phyloP scores from a whole-genome alignment of 2,797 vertebrate species.

The Scolopax rusticola region DNA sequence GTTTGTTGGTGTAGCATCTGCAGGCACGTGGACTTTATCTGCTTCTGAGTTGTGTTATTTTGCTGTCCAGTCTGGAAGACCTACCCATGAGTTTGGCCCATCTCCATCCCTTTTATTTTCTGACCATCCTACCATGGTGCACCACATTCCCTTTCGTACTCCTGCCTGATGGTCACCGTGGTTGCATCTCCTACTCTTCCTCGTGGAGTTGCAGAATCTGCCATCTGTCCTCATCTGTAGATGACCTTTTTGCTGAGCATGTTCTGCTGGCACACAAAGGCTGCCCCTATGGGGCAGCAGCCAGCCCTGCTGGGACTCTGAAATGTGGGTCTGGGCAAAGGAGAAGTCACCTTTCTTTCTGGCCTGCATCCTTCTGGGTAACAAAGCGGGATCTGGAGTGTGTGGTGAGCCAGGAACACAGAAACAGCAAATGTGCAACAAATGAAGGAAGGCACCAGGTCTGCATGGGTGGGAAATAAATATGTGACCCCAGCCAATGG shows the following conservation, averaged over 20 bases:
- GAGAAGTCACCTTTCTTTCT: background rate
- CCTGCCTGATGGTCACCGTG: background rate
- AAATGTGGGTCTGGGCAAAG: background rate
- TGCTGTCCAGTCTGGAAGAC: background rate
- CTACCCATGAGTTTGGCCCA: rapidly evolving
- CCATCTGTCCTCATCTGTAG: background rate
- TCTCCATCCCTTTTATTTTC: background rate
- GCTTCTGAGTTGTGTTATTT: background rate
- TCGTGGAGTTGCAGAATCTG: rapidly evolving
- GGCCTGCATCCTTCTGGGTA: rapidly evolving
- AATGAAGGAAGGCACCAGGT: background rate
- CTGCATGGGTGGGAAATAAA: background rate
- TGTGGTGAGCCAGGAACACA: background rate
- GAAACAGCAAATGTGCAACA: too few species aligned
- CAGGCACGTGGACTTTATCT: background rate
- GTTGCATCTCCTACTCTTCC: background rate
- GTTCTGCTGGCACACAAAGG: background rate
- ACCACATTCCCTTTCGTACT: rapidly evolving
- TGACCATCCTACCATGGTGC: background rate
- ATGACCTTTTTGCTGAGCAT: rapidly evolving
- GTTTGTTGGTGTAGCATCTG: background rate
- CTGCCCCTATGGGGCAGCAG: background rate
- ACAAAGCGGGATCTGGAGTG: rapidly evolving
- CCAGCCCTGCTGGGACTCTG: background rate
- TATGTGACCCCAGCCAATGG: rapidly evolving